These are phyloP conservation scores for Pseudomyrmex gracilis DNA, from an alignment of 1,140 invertebrate genomes.

Conservation along the genomic window DNA sequence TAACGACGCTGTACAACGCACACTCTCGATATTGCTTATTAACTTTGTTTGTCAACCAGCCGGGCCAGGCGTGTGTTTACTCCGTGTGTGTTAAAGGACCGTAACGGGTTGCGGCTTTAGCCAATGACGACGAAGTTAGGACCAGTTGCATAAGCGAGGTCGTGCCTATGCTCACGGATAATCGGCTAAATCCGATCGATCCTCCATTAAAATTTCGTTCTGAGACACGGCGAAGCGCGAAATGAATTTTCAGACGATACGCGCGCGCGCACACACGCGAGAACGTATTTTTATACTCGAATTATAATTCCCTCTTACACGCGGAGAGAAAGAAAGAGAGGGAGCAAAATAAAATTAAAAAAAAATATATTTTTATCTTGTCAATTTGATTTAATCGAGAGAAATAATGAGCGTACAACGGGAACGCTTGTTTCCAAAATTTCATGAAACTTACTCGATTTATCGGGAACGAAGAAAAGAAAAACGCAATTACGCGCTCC, in stretches of 20 bases:
- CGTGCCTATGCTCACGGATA: conserved; percentile 68
- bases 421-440: not conserved
- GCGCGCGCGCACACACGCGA: too few relatives aligned
- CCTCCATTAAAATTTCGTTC: conserved; percentile 65
- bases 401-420: too few relatives aligned
- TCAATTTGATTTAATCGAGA: too few relatives aligned
- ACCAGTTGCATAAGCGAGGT: conserved; percentile 79
- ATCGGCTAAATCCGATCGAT: conserved; percentile 72
- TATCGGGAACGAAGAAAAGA: not conserved
- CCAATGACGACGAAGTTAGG: conserved; percentile 72
- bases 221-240: conserved; percentile 51
- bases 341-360: too few relatives aligned
- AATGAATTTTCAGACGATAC: not conserved
- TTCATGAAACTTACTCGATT: not conserved
- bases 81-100: conserved; percentile 70
- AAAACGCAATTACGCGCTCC: not conserved
- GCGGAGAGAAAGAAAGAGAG: too few relatives aligned
- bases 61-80: conserved; percentile 43
- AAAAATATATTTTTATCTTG: too few relatives aligned
- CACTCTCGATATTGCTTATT: conserved; percentile 81
- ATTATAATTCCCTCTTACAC: too few relatives aligned
- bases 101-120: conserved; percentile 77
- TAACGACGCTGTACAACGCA: conserved; percentile 68
- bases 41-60: conserved; percentile 79
- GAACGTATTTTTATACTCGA: too few relatives aligned